Evolutionary conservation across 2,113 vertebrate genomes (phyloP).

Genomic region (Xenopus borealis): DNA sequence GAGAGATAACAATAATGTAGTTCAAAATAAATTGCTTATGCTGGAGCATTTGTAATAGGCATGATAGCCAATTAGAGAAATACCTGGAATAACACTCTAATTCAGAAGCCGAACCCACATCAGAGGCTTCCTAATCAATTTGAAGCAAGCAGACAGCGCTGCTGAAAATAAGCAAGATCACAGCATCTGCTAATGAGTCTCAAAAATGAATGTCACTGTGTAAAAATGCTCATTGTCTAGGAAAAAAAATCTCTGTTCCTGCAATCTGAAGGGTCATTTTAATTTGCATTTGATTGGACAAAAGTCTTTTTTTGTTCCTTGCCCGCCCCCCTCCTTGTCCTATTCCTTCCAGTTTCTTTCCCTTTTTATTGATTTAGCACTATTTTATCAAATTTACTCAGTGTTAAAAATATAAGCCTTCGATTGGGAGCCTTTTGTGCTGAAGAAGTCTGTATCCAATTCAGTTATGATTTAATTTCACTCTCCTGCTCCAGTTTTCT

Average conservation of each 20-base stretch:
- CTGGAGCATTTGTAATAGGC: slow-evolving; percentile 69
- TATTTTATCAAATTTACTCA: slow-evolving; percentile 54
- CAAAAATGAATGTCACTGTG: slow-evolving; percentile 68
- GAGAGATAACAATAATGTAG: slow-evolving; percentile 57
- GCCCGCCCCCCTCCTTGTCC: slow-evolving; percentile 50
- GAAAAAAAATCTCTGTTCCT: slow-evolving; percentile 54
- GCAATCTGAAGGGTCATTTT: slow-evolving; percentile 66
- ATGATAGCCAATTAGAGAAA: slow-evolving; percentile 69
- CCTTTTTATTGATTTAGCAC: slow-evolving; percentile 52
- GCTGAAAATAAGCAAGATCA: slow-evolving; percentile 73
- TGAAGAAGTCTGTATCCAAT: slow-evolving; percentile 55
- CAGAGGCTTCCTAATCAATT: slow-evolving; percentile 69
- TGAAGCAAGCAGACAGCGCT: slow-evolving; percentile 61
- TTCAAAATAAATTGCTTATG: slow-evolving; percentile 61
- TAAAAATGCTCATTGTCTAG: slow-evolving; percentile 69
- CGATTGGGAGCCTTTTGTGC: slow-evolving; percentile 54
- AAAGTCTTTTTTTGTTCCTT: slow-evolving; percentile 63
- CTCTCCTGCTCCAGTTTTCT: slow-evolving; percentile 48
- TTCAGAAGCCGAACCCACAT: slow-evolving; percentile 58
- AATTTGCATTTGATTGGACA: slow-evolving; percentile 68
- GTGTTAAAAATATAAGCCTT: slow-evolving; percentile 58
- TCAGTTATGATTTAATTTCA: slow-evolving; percentile 64
- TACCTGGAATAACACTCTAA: slow-evolving; percentile 65
- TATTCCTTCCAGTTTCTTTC: slow-evolving; percentile 42
- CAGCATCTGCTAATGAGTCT: slow-evolving; percentile 68